These are phyloP conservation scores for Caenorhabditis plicata DNA, from an alignment of 2,888 invertebrate species.

Conservation along the genomic window DNA sequence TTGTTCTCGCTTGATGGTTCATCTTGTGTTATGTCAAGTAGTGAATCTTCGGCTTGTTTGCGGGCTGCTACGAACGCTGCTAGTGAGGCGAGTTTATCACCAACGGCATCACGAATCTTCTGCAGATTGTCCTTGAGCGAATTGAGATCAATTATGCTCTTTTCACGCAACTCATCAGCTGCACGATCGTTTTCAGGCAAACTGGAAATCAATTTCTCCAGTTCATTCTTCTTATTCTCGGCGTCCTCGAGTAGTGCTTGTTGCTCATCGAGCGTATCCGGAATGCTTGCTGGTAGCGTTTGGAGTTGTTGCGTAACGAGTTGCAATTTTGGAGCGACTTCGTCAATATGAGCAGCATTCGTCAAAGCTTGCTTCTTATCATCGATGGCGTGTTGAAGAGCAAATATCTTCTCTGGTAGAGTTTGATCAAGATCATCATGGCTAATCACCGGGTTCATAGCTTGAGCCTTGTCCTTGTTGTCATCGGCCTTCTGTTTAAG, in stretches of 20 bases:
- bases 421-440: conserved; percentile 14
- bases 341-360: conserved; percentile 14
- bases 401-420: conserved; percentile 6
- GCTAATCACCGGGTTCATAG: conserved; percentile 6
- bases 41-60: conserved; percentile 34
- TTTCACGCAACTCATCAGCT: conserved; percentile 26
- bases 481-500: conserved; percentile 7
- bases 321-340: conserved; percentile 24
- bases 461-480: conserved; percentile 5
- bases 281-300: conserved; percentile 16
- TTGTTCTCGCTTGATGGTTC: neutral
- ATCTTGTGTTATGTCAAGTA: conserved; percentile 21
- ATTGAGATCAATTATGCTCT: conserved; percentile 35
- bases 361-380: conserved; percentile 14
- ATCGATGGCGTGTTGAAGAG: conserved; percentile 4
- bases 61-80: conserved; percentile 41
- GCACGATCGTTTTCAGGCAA: conserved; percentile 18
- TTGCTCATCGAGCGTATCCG: conserved; percentile 22
- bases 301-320: conserved; percentile 15
- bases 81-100: conserved; percentile 38
- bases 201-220: conserved; percentile 20
- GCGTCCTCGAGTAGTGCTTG: conserved; percentile 27
- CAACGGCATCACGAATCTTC: conserved; percentile 27
- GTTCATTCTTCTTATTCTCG: conserved; percentile 17
- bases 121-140: conserved; percentile 29